Evolutionary conservation across 2,797 vertebrate genomes (phyloP), one percentile per base, ranked within the genome.

Genomic region (Setipinna tenuifilis): DNA sequence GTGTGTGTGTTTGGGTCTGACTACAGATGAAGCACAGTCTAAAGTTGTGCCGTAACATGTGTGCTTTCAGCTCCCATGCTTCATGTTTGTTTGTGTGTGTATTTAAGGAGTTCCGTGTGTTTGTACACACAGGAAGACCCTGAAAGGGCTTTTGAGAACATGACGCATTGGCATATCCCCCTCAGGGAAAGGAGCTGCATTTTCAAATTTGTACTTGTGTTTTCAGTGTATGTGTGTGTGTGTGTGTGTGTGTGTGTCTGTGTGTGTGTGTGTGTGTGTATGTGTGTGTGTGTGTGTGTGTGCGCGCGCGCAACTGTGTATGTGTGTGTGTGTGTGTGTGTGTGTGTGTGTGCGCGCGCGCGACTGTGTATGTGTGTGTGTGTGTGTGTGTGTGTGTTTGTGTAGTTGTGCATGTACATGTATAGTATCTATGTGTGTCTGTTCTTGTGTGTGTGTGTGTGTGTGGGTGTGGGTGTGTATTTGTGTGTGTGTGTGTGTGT

Each of bases 41-140:
- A 3, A 11, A 14, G 25, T 31, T 28, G 65, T 71, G 25, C 62
- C 25, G 2, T 31, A 16, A 31, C 65, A 71, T 28, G 62, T 68
- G 23, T 68, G 62, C 25, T 28, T 25, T 71, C 65, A 71, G 65
- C 23, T 28, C 6, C 16, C 65, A 28, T 71, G 14, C 12, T 28
- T 35, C 25, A 71, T 71, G 65, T 71, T 71, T 71, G 65, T 71
- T 71, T 71, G 28, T 71, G 65, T 71, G 65, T 71, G 25, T 71
- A 31, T 35, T 31, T 71, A 14, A 17, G 65, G 25, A 25, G 12
- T 31, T 71, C 21, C n/a, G 25, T 31, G 25, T 71, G 62, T 28
- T 23, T 68, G 23, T 25, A 68, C 25, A 68, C 23, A 68, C 7
- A 28, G 62, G 62, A 9, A 71, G 65, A 35, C 65, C 28, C 28